These are phyloP conservation scores for Busseola fusca DNA, from an alignment of 2,888 invertebrate genomes.

Conservation along the genomic window DNA sequence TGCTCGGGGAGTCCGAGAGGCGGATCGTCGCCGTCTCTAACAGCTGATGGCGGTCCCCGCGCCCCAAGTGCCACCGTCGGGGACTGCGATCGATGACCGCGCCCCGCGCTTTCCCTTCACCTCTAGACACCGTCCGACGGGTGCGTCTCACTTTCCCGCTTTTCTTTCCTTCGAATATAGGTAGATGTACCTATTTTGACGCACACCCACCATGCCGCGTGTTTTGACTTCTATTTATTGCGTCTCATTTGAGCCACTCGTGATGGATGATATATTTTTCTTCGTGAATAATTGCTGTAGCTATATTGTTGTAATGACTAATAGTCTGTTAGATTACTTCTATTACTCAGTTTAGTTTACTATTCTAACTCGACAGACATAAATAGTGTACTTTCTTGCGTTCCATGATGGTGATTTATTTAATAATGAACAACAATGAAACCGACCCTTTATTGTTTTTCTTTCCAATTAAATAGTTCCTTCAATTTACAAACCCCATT, in stretches of 20 bases:
- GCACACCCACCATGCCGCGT: constrained; percentile 63
- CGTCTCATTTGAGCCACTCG: constrained; percentile 67
- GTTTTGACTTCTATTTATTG: constrained; percentile 67
- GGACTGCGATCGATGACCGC: constrained; percentile 84
- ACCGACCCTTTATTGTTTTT: not conserved
- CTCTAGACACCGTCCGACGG: constrained; percentile 73
- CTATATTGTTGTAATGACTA: constrained; percentile 30
- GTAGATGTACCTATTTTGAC: constrained; percentile 58
- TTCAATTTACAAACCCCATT: not conserved
- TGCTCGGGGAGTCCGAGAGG: constrained; percentile 60
- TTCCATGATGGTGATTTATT: not conserved
- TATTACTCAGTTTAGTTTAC: constrained; percentile 2
- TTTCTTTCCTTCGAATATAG: constrained; percentile 79
- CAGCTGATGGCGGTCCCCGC: constrained; percentile 84
- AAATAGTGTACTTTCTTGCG: not conserved
- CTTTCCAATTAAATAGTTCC: not conserved
- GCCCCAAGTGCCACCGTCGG: constrained; percentile 74
- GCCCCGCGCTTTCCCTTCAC: constrained; percentile 77
- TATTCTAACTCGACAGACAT: constrained; percentile 1
- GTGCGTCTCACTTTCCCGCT: constrained; percentile 82
- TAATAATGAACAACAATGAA: not conserved
- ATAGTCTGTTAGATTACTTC: constrained; percentile 11
- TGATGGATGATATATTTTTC: constrained; percentile 71
- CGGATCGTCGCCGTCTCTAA: constrained; percentile 73
- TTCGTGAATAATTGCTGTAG: constrained; percentile 42